These are phyloP conservation scores for Gallinago undulata DNA, from an alignment of 2,113 vertebrate species.

Conservation along the genomic window DNA sequence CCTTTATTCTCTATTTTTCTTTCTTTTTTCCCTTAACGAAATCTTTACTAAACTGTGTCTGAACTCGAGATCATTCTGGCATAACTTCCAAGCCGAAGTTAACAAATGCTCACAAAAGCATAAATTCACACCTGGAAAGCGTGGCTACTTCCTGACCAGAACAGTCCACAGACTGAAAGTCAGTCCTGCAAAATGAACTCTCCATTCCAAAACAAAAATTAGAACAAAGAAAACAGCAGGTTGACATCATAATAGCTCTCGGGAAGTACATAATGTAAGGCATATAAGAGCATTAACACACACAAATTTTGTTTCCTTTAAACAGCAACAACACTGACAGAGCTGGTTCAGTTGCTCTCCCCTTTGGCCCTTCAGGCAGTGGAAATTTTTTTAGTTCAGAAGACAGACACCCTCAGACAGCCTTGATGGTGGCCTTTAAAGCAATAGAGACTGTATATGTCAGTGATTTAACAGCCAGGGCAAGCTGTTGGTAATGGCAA, in stretches of 20 bases:
- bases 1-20: slow-evolving; percentile 6
- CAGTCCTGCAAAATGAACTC: neutral
- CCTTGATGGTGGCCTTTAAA: neutral
- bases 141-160: neutral
- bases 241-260: neutral
- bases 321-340: neutral
- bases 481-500: neutral
- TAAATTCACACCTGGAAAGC: neutral
- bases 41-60: neutral
- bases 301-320: neutral
- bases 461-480: neutral
- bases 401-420: neutral
- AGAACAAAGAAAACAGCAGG: neutral
- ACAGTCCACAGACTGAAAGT: neutral
- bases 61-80: neutral
- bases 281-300: neutral
- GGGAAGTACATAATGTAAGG: neutral
- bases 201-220: neutral
- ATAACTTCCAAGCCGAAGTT: neutral
- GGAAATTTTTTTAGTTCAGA: neutral
- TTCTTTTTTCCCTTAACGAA: neutral
- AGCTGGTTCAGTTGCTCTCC: neutral
- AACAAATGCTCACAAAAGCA: neutral
- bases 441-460: neutral
- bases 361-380: neutral